phyloP scores from a whole-genome alignment of 2,113 vertebrate species.

The Phoenicopterus ruber region DNA sequence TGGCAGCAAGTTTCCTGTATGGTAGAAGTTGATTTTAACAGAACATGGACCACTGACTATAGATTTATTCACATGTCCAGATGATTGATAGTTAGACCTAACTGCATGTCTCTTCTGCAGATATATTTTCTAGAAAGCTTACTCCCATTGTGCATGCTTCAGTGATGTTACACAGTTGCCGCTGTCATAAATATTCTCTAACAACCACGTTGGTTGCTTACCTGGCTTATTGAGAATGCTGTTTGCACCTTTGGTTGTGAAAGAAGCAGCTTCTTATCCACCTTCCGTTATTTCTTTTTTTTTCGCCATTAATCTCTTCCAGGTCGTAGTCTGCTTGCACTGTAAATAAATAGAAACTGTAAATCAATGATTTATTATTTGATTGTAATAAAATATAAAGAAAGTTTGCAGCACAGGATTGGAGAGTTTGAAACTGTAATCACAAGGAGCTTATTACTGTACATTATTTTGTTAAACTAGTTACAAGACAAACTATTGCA shows the following conservation, averaged over 20 bases:
- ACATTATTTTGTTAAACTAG: background rate
- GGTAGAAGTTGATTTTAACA: constrained; percentile 2
- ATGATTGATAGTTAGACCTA: constrained; percentile 64
- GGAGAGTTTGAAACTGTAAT: background rate
- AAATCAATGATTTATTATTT: constrained; percentile 17
- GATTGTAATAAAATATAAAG: background rate
- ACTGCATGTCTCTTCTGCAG: constrained; percentile 55
- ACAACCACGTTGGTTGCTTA: constrained; percentile 53
- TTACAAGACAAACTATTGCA: background rate
- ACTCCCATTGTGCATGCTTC: constrained; percentile 51
- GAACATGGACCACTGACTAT: constrained; percentile 7
- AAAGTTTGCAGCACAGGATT: background rate
- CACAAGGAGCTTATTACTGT: background rate
- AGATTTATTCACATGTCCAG: constrained; percentile 47
- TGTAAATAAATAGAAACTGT: constrained; percentile 9
- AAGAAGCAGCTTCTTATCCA: constrained; percentile 54
- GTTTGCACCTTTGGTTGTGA: constrained; percentile 43
- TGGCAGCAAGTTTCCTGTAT: background rate
- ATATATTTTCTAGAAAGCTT: constrained; percentile 54
- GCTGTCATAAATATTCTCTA: constrained; percentile 65
- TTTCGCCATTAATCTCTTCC: constrained; percentile 35
- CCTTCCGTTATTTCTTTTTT: constrained; percentile 24
- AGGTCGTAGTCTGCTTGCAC: constrained; percentile 44
- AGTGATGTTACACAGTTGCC: constrained; percentile 36
- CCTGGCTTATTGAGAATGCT: constrained; percentile 60